Evolutionary conservation across 2,797 vertebrate species (phyloP), one percentile per base, ranked within the genome.

Genomic region (Corythornis leucogaster): DNA sequence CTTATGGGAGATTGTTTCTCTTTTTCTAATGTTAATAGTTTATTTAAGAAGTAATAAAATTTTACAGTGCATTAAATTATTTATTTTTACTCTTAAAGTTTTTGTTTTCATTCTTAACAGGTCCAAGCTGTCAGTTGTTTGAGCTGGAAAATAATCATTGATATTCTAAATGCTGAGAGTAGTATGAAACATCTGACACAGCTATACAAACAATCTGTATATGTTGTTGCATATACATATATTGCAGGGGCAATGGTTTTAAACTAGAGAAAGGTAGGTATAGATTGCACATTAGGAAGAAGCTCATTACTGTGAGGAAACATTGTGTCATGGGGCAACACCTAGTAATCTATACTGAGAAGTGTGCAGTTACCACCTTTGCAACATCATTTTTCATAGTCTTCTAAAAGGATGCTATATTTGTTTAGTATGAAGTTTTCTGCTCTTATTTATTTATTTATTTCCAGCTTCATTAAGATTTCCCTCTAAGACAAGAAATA

Each of bases 41-140:
- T 95, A 67, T 96, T 92, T 91, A 95, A 85, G 51, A 26, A 85
- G 12, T 25, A 67, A 87, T 69, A 83, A 46, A 54, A 45, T 16
- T 48, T 67, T 64, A 51, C n/a, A 2, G 12, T 38, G 12, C 45
- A 96, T 91, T 97, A 97, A 97, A 97, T 87, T 96, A 96, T 96
- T 94, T 96, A 82, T 96, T 97, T 85, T 68, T 93, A 88, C 31
- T 73, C 15, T 79, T 51, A 31, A 61, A 11, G 5, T 46, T n/a
- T 28, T 54, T 57, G 13, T 50, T 85, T 85, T 82, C 18, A 31
- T 89, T 92, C 55, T 80, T 85, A 46, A 30, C 46, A 80, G 35
- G 6, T 63, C 14, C 40, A 38, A 38, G 22, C 43, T 62, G 82
- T 85, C 31, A 77, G 18, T 4, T n/a, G 8, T 54, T 59, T 71